A percentile compares a stretch with the other conserved stretches of the same genome.
phyloP scores from a whole-genome alignment of 2,797 vertebrate species.

The Acropternis orthonyx region DNA sequence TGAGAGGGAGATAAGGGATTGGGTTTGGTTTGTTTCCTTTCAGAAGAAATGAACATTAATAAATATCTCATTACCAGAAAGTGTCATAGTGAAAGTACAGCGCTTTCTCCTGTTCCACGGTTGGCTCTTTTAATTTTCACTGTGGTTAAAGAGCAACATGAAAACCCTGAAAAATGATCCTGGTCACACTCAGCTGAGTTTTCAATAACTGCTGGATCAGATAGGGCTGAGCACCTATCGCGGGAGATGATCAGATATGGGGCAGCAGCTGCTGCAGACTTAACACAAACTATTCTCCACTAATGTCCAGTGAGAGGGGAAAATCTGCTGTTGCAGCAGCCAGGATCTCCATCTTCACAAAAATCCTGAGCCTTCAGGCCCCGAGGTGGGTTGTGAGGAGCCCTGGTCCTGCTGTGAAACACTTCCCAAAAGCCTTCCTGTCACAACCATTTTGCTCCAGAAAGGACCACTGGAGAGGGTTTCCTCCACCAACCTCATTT shows the following conservation, averaged over 20 bases:
- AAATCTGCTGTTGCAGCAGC: not conserved
- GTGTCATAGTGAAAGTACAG: constrained; percentile 63
- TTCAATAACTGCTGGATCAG: constrained; percentile 56
- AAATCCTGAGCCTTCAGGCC: not conserved
- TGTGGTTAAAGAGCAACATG: not conserved
- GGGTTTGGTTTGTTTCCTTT: constrained; percentile 64
- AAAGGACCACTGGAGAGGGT: accelerated
- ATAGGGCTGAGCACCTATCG: not conserved
- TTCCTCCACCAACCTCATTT: accelerated
- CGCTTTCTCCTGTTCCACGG: constrained; percentile 46
- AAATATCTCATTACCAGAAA: constrained; percentile 64
- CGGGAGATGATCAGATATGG: not conserved
- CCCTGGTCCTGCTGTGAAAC: not conserved
- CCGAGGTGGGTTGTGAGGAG: accelerated
- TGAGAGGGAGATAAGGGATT: constrained; percentile 42
- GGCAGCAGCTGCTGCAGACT: not conserved
- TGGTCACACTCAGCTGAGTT: constrained; percentile 34
- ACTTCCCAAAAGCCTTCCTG: accelerated
- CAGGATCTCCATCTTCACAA: not conserved
- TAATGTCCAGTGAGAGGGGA: not conserved
- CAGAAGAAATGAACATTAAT: constrained; percentile 62
- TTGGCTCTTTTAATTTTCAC: constrained; percentile 37
- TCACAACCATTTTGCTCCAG: not conserved
- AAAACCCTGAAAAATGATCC: constrained; percentile 44
- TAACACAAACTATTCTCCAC: not conserved